Evolutionary conservation across 2,113 vertebrate genomes (phyloP).

Genomic region (Acanthisitta chloris): DNA sequence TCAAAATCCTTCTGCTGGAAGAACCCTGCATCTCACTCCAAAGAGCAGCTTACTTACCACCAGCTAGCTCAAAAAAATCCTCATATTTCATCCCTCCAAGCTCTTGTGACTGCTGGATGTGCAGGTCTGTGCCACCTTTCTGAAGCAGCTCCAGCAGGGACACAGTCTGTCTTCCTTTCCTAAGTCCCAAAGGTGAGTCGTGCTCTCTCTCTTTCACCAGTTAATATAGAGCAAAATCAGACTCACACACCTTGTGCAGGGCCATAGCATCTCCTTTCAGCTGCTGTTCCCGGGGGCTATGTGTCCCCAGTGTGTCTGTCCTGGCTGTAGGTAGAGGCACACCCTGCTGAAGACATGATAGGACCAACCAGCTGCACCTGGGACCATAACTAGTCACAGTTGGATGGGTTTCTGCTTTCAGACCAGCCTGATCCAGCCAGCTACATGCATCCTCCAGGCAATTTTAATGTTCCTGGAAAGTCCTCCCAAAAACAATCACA

Average conservation of each 20-base stretch:
- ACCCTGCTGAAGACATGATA: background rate
- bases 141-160: background rate
- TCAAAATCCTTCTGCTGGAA: background rate
- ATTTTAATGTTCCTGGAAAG: slow-evolving; percentile 73
- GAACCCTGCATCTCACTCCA: background rate
- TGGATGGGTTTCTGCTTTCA: slow-evolving; percentile 57
- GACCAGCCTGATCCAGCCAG: slow-evolving; percentile 63
- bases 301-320: background rate
- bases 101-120: background rate
- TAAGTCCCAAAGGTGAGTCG: background rate
- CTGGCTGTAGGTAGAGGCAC: slow-evolving; percentile 28
- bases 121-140: background rate
- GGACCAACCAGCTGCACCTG: slow-evolving; percentile 8
- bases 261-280: background rate
- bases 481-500: slow-evolving; percentile 71
- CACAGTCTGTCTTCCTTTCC: background rate
- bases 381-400: slow-evolving; percentile 20
- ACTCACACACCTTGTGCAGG: background rate
- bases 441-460: slow-evolving; percentile 61
- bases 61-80: background rate
- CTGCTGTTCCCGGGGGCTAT: background rate
- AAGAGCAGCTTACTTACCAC: background rate
- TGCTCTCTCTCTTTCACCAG: background rate
- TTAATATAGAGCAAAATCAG: background rate
- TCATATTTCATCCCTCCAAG: background rate